Conservation (phyloP, 64 coral and sea anemone species). For the Montipora foliosa region DNA sequence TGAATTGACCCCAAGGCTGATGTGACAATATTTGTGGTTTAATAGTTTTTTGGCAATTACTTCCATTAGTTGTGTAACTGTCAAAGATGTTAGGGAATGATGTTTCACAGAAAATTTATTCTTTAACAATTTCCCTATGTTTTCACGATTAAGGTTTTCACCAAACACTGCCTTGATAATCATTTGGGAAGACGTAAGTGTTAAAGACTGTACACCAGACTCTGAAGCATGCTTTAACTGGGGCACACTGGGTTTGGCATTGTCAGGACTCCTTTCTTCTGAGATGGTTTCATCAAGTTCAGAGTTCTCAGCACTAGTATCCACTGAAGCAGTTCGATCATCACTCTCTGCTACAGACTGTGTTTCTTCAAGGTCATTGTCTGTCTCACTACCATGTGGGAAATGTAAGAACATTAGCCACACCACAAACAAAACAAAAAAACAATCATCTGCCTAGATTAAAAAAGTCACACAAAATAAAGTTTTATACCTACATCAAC, state of each 20-base stretch:
- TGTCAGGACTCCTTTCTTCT: constrained; percentile 24
- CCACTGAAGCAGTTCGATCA: neutral
- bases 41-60: constrained; percentile 35
- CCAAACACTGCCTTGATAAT: constrained; percentile 50
- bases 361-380: constrained; percentile 22
- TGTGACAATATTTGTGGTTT: constrained; percentile 22
- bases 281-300: constrained; percentile 14
- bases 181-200: constrained; percentile 29
- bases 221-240: neutral
- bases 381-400: neutral
- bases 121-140: constrained; percentile 17
- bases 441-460: constrained; percentile 1
- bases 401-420: constrained; percentile 31
- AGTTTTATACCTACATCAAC: neutral
- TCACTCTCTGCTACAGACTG: constrained; percentile 26
- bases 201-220: neutral
- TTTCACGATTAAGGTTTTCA: constrained; percentile 8
- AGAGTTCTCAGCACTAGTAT: constrained; percentile 19
- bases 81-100: neutral
- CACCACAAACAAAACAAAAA: constrained; percentile 22
- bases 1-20: constrained; percentile 24
- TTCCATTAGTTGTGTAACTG: constrained; percentile 42
- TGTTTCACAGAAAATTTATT: constrained; percentile 36
- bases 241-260: constrained; percentile 12
- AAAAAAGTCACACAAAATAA: neutral